These are phyloP conservation scores for Gymnoscelis rufifasciata DNA, from an alignment of 2,888 invertebrate genomes.

Conservation along the genomic window DNA sequence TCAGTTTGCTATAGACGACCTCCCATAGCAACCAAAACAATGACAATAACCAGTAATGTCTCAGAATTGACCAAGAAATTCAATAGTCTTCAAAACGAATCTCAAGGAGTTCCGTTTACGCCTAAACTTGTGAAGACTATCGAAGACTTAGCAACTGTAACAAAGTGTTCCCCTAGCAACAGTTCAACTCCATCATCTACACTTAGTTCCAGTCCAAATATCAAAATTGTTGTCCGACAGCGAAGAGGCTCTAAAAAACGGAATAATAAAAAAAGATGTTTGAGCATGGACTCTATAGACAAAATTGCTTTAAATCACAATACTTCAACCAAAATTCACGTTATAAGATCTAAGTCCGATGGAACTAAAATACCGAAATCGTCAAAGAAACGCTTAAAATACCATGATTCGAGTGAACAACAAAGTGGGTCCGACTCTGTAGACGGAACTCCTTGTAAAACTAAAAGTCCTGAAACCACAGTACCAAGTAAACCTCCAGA, in stretches of 20 bases:
- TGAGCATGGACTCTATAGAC: conserved; percentile 71
- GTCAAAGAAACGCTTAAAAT: conserved; percentile 61
- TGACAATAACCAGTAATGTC: conserved; percentile 79
- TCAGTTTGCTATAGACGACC: conserved; percentile 66
- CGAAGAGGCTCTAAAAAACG: conserved; percentile 69
- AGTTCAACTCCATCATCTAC: conserved; percentile 71
- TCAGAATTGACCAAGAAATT: conserved; percentile 84
- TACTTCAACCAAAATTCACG: conserved; percentile 51
- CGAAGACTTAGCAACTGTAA: conserved; percentile 59
- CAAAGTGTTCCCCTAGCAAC: conserved; percentile 55
- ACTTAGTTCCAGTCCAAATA: conserved; percentile 68
- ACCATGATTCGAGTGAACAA: conserved; percentile 56
- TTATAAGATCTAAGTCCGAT: conserved; percentile 71
- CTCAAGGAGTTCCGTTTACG: conserved; percentile 66
- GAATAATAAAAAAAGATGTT: conserved; percentile 70
- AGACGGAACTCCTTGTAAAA: conserved; percentile 55
- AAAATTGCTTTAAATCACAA: conserved; percentile 52
- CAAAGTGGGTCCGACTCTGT: conserved; percentile 64
- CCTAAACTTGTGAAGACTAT: conserved; percentile 77
- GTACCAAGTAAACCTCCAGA: conserved; percentile 37
- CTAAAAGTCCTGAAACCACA: conserved; percentile 33
- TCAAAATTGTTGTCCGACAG: conserved; percentile 70
- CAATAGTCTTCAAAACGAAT: conserved; percentile 80
- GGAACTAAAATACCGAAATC: conserved; percentile 66
- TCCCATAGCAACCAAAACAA: conserved; percentile 60